Evolutionary conservation across 64 coral and sea anemone genomes (phyloP).

Genomic region (Pocillopora damicornis): DNA sequence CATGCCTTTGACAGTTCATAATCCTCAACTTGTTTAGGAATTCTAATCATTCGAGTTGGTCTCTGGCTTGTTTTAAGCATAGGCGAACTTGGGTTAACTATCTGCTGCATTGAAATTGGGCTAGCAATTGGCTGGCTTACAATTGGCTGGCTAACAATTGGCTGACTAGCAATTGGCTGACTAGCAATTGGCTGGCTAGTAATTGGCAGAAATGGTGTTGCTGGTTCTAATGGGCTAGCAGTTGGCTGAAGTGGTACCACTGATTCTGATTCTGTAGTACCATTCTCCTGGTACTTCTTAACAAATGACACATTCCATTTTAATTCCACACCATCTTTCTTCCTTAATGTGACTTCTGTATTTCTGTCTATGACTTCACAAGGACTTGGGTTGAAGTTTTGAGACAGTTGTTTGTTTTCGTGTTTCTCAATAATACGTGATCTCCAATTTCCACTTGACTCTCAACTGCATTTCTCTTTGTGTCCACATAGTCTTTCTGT

Average conservation of each 20-base stretch:
- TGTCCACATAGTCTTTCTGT: constrained; percentile 12
- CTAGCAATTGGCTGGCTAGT: too few species aligned
- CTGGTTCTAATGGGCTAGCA: neutral
- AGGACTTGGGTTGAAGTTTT: constrained; percentile 6
- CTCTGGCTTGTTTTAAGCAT: neutral
- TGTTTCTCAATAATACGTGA: neutral
- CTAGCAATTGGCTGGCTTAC: too few species aligned
- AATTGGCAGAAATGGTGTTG: too few species aligned
- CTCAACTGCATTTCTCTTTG: neutral
- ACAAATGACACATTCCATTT: constrained; percentile 1
- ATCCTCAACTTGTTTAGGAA: neutral
- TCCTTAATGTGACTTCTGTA: neutral
- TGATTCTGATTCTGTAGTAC: neutral
- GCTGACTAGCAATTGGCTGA: too few species aligned
- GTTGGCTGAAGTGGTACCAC: neutral
- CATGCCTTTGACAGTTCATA: neutral
- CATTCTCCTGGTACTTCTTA: constrained; percentile 2
- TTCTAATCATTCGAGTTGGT: constrained; percentile 16
- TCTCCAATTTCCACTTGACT: constrained; percentile 15
- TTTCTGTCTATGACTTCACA: constrained; percentile 14
- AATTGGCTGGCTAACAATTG: too few species aligned
- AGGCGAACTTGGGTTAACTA: neutral
- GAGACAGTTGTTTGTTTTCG: neutral
- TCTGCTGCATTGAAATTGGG: too few species aligned
- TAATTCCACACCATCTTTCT: neutral